These are phyloP conservation scores for Nomada fucata DNA, from an alignment of 2,888 invertebrate species.

Conservation along the genomic window DNA sequence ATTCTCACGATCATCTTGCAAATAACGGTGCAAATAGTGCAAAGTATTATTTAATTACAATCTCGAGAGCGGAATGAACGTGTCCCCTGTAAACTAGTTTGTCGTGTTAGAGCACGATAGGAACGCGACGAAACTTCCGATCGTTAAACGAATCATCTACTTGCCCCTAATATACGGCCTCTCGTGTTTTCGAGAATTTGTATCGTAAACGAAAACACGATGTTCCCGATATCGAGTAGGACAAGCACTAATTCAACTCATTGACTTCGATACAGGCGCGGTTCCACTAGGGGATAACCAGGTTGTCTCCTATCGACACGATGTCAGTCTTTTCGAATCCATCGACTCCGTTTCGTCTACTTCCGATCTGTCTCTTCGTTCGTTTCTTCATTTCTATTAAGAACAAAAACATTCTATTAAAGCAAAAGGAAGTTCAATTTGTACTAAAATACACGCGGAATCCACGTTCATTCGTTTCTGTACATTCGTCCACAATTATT, in stretches of 20 bases:
- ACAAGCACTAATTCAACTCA: constrained; percentile 66
- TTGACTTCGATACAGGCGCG: constrained; percentile 68
- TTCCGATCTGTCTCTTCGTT: neutral
- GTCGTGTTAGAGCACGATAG: neutral
- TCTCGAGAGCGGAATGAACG: neutral
- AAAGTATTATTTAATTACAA: neutral
- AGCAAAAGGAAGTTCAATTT: too few relatives aligned
- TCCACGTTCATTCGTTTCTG: too few relatives aligned
- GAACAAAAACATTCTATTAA: too few relatives aligned
- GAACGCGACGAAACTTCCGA: neutral
- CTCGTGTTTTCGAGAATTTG: constrained; percentile 57
- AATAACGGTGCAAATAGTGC: too few relatives aligned
- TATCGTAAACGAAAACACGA: constrained; percentile 29
- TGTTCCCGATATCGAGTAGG: constrained; percentile 54
- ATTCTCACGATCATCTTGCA: neutral
- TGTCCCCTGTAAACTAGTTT: neutral
- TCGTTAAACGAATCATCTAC: constrained; percentile 12
- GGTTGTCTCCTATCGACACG: constrained; percentile 30
- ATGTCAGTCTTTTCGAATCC: constrained; percentile 63
- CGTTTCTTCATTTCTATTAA: too few relatives aligned
- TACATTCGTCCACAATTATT: too few relatives aligned
- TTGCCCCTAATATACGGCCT: constrained; percentile 35
- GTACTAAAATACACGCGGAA: too few relatives aligned
- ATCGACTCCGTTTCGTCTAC: constrained; percentile 38
- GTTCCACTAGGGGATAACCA: constrained; percentile 65